Base-by-base conservation (phyloP, 2,888 invertebrate species). In the Drosophila fulvimacula region DNA sequence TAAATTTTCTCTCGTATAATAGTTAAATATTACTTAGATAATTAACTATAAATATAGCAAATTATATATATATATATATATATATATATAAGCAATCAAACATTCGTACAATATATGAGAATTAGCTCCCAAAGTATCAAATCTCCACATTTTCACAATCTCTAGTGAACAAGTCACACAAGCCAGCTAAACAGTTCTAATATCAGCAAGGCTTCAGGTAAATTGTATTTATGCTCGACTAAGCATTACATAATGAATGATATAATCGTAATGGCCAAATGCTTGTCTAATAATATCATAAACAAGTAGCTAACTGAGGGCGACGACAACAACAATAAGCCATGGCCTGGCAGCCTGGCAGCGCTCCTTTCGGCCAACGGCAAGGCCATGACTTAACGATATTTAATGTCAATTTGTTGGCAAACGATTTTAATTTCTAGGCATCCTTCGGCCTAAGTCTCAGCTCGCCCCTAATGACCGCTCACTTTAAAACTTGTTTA, bases 331-430 rank as follows among this genome's bases (percentile, higher is more conserved):
- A 44, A 69, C 69, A 59, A 69, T 68, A 32, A 36, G 48, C 48
- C n/a, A 32, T 21, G 34, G n/a, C n/a, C 34, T 52, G 60, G 19
- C 27, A 61, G 21, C 21, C 7, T 30, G 48, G 39, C n/a, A n/a
- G 3, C 19, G 30, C 44, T 48, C 11, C 53, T 15, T 49, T 39
- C 36, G 38, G 51, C 73, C 67, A 51, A 27, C 51, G 58, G 73
- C 46, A 67, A 60, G 67, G 63, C 72, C 67, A 68, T 64, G 68
- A 58, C 72, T 63, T 61, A 64, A 71, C 51, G 69, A 74, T 69
- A 68, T 66, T 72, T 76, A 80, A 80, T 80, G 77, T 63, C 77
- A 78, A 78, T 79, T 78, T 79, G 74, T 79, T 61, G 60, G 61
- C 76, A 71, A 77, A 76, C 51, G 72, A 60, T 72, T 77, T 79